Evolutionary conservation across 2,888 invertebrate species (phyloP).

Genomic region (Phyllotreta cruciferae): DNA sequence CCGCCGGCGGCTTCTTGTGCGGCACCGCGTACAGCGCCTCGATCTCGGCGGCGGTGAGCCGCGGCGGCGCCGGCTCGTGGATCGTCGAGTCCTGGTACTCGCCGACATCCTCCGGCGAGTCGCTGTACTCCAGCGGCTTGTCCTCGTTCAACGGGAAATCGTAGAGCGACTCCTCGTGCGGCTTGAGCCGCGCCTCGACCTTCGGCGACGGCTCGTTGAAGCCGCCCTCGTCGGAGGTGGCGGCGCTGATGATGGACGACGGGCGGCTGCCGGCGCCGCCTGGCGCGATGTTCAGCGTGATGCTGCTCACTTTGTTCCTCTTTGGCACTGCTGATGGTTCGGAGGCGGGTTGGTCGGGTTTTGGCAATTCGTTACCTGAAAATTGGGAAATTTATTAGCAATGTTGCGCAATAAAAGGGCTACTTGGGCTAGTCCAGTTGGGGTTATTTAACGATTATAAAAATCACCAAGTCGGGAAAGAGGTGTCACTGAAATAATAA

Average conservation of each 20-base stretch:
- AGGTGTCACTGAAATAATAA: no score
- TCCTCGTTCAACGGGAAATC: conserved; percentile 49
- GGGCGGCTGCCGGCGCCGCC: conserved; percentile 69
- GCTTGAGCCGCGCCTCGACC: conserved; percentile 65
- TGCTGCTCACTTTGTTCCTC: conserved; percentile 66
- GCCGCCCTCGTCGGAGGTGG: conserved; percentile 60
- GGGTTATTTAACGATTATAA: no score
- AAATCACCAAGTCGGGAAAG: no score
- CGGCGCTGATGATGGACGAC: conserved; percentile 72
- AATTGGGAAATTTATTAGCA: no score
- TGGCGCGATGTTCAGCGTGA: conserved; percentile 69
- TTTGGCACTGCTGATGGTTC: conserved; percentile 56
- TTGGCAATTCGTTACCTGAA: conserved; percentile 42
- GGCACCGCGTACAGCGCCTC: conserved; percentile 58
- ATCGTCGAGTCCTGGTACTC: conserved; percentile 40
- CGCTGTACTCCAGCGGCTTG: conserved; percentile 46
- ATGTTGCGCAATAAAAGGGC: no score
- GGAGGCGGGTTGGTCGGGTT: conserved; percentile 53
- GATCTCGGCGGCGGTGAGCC: conserved; percentile 50
- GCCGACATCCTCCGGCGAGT: conserved; percentile 45
- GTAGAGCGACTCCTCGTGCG: conserved; percentile 54
- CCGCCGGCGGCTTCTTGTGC: conserved; percentile 45
- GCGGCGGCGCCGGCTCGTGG: conserved; percentile 36
- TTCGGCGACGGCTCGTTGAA: conserved; percentile 77
- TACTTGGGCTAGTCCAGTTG: no score